Conservation (phyloP, 2,888 invertebrate genomes). For the Seira ritae region DNA sequence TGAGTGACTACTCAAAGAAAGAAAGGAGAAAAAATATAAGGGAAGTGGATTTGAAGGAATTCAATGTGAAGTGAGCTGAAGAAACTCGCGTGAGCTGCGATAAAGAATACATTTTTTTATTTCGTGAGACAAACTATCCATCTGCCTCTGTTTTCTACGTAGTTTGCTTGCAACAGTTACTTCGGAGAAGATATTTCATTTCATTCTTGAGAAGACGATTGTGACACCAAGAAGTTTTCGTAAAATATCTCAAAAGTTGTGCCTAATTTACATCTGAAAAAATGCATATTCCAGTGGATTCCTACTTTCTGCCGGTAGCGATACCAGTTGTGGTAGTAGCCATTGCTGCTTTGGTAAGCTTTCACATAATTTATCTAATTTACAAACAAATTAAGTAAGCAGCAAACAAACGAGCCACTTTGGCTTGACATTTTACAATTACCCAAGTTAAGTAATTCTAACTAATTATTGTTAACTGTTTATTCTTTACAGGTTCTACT, state of each 20-base stretch:
- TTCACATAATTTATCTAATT: background rate
- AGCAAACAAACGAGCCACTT: too few species aligned
- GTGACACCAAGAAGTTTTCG: background rate
- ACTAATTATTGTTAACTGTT: background rate
- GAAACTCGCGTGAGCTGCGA: too few species aligned
- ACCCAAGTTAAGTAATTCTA: background rate
- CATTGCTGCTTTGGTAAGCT: constrained; percentile 56
- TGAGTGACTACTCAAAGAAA: background rate
- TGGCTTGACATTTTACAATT: too few species aligned
- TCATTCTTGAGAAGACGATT: background rate
- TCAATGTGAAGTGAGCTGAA: background rate
- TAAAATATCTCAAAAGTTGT: background rate
- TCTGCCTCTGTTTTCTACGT: too few species aligned
- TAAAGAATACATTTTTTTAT: background rate
- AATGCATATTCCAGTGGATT: constrained; percentile 55
- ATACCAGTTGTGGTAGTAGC: constrained; percentile 56
- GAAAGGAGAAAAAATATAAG: background rate
- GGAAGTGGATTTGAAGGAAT: background rate
- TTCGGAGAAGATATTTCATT: background rate
- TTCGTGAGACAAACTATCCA: background rate
- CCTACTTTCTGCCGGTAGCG: constrained; percentile 52
- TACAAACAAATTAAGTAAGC: background rate
- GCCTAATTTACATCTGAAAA: background rate
- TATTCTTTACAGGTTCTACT: constrained; percentile 34
- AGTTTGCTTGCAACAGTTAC: background rate